Percentiles rank a stretch among this genome's conserved stretches.
Evolutionary conservation across 92 coral and sea anemone genomes (phyloP).

Genomic region (Zoanthus gigantus): DNA sequence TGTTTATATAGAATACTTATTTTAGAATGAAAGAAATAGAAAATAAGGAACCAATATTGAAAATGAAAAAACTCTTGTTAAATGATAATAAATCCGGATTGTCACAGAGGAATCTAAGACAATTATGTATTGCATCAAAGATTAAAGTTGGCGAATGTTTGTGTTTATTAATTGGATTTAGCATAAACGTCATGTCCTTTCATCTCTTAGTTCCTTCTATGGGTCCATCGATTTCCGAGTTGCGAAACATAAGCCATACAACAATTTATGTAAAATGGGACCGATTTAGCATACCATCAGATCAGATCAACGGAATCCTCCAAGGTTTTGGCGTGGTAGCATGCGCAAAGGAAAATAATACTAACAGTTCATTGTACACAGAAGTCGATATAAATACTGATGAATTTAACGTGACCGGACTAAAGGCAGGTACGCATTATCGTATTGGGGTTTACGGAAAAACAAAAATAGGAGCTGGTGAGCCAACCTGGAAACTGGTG

Average conservation of each 20-base stretch:
- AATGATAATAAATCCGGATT: too few relatives aligned
- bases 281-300: neutral
- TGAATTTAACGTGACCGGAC: slow-evolving; percentile 16
- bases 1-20: too few relatives aligned
- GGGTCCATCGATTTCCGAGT: neutral
- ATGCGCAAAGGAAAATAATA: too few relatives aligned
- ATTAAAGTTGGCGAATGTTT: neutral
- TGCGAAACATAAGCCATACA: neutral
- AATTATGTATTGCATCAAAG: neutral
- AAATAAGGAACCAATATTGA: too few relatives aligned
- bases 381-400: neutral
- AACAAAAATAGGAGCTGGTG: slow-evolving; percentile 11
- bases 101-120: too few relatives aligned
- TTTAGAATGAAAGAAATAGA: too few relatives aligned
- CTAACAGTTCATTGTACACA: neutral
- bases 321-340: neutral
- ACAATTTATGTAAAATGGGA: slow-evolving; percentile 16
- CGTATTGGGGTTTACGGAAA: slow-evolving; percentile 9
- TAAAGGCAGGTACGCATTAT: neutral
- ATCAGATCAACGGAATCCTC: slow-evolving; percentile 28
- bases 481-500: neutral
- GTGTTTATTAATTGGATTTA: neutral
- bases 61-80: too few relatives aligned
- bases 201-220: neutral
- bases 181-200: neutral